phyloP scores from a whole-genome alignment of 1,140 invertebrate genomes.

The Asbolus verrucosus region DNA sequence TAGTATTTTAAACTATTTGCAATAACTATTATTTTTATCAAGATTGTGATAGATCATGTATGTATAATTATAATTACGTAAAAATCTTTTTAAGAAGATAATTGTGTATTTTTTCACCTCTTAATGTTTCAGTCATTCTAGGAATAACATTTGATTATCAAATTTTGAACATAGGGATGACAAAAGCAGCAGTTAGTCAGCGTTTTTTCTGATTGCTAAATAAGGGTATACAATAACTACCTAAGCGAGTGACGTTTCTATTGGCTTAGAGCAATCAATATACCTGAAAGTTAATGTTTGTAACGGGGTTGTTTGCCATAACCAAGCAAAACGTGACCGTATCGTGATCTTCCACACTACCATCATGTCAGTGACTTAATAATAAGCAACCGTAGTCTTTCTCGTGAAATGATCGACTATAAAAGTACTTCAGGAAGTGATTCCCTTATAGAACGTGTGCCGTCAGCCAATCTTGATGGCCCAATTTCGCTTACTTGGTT shows the following conservation, averaged over 20 bases:
- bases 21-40: constrained; percentile 9
- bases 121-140: neutral
- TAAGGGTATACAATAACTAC: no score
- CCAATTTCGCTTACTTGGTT: constrained; percentile 72
- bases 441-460: constrained; percentile 9
- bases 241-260: neutral
- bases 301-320: constrained; percentile 36
- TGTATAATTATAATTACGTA: neutral
- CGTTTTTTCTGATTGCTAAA: no score
- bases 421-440: constrained; percentile 33
- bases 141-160: neutral
- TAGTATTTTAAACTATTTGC: constrained; percentile 20
- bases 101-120: neutral
- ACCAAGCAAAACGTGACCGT: constrained; percentile 26
- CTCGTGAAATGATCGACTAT: constrained; percentile 34
- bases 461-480: constrained; percentile 43
- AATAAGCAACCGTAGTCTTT: neutral
- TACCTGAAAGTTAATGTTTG: constrained; percentile 37
- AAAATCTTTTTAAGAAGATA: neutral
- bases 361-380: constrained; percentile 11
- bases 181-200: no score
- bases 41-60: constrained; percentile 19
- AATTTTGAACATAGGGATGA: no score
- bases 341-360: constrained; percentile 16
- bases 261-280: constrained; percentile 4